These are phyloP conservation scores for Sciurus niger DNA, from an alignment of 2,113 vertebrate genomes.

Conservation along the genomic window DNA sequence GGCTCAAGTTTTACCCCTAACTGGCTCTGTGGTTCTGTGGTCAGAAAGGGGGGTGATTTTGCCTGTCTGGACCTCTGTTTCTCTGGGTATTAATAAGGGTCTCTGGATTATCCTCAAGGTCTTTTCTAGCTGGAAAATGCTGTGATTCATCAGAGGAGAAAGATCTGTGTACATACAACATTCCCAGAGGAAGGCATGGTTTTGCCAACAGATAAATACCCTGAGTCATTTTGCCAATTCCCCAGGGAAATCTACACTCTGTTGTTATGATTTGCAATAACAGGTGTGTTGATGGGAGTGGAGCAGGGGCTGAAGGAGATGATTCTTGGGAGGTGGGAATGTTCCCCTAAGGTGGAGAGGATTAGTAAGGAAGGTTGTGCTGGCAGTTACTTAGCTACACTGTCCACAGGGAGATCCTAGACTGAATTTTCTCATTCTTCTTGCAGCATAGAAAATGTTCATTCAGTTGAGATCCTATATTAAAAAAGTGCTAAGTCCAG, in stretches of 20 bases:
- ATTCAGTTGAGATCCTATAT: background rate
- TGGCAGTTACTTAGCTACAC: background rate
- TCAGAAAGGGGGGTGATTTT: background rate
- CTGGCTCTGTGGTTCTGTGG: slow-evolving; percentile 1
- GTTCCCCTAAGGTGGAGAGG: background rate
- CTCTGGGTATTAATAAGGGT: background rate
- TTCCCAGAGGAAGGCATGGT: slow-evolving; percentile 43
- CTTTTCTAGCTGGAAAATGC: slow-evolving; percentile 60
- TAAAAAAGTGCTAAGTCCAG: background rate
- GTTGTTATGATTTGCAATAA: slow-evolving; percentile 59
- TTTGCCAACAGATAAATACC: slow-evolving; percentile 70
- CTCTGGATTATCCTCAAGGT: background rate
- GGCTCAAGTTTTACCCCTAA: background rate
- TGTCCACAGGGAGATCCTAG: slow-evolving; percentile 30
- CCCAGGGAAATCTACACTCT: slow-evolving; percentile 44
- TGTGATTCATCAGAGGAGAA: slow-evolving; percentile 58
- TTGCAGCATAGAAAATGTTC: slow-evolving; percentile 5
- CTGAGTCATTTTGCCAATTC: slow-evolving; percentile 55
- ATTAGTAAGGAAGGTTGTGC: slow-evolving; percentile 58
- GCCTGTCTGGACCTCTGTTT: background rate
- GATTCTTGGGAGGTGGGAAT: slow-evolving; percentile 9
- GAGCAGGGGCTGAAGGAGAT: background rate
- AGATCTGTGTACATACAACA: slow-evolving; percentile 46
- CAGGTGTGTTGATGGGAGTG: slow-evolving; percentile 57
- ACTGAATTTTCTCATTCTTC: slow-evolving; percentile 45